phyloP scores from a whole-genome alignment of 2,797 vertebrate species.

The Catharus ustulatus region DNA sequence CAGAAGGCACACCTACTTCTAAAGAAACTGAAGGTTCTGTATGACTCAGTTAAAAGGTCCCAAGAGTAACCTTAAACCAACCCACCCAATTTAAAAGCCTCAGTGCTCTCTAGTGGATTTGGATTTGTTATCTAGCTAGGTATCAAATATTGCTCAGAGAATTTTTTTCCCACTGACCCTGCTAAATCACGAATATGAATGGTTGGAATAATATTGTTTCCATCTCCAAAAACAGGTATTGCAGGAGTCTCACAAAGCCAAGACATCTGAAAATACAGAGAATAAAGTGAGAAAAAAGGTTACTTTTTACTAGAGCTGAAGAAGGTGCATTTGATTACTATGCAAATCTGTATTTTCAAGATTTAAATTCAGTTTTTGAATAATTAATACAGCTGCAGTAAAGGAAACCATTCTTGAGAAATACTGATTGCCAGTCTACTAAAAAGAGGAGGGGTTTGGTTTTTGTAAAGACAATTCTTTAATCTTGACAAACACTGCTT shows the following conservation, averaged over 20 bases:
- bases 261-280: slow-evolving; percentile 71
- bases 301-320: background rate
- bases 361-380: background rate
- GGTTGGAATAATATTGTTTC: slow-evolving; percentile 85
- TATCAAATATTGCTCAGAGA: background rate
- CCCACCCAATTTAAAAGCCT: background rate
- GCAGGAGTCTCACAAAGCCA: slow-evolving; percentile 83
- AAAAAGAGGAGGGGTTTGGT: background rate
- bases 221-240: slow-evolving; percentile 87
- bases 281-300: background rate
- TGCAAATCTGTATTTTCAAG: background rate
- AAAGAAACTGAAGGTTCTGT: background rate
- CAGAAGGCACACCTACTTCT: background rate
- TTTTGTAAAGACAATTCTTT: background rate
- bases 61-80: background rate
- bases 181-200: slow-evolving; percentile 91
- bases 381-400: background rate
- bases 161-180: slow-evolving; percentile 72
- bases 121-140: background rate
- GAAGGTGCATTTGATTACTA: background rate
- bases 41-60: background rate
- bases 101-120: background rate
- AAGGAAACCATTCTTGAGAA: background rate
- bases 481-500: background rate
- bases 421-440: background rate